Base-by-base conservation (phyloP, 1,140 invertebrate species). In the Pogonomyrmex californicus region DNA sequence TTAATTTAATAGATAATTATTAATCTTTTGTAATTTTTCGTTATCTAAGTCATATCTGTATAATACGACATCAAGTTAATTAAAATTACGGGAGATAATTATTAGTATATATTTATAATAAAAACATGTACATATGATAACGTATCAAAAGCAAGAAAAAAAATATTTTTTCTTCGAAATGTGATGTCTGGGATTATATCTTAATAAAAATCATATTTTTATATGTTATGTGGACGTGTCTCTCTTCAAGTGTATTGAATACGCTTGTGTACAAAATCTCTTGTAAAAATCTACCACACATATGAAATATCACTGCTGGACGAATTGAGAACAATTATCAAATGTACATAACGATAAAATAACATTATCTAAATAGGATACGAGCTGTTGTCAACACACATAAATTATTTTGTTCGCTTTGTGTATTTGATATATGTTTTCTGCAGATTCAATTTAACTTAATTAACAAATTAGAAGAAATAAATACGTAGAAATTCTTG, bases 341-440 rank as follows among this genome's bases (percentile, higher is more conserved):
- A 81, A 30, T 41, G 44, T 62, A 30, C 4, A 73, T 38, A 47
- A 17, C 12, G 56, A 83, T 83, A 83, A 83, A 63, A 51, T 36
- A 63, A 73, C 9, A 60, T 75, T 83, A 83, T 83, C 68, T 60
- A 75, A 62, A 23, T 83, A 49, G 30, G 33, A 83, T 83, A 60
- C 47, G 7, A 30, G 6, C 60, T 54, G 41, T 36, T 10, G 30
- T 71, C n/a, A n/a, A 79, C 30, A 36, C 30, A 36, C 12, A 2
- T 77, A 12, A 56, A 54, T 6, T 2, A 4, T 47, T 2, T 4
- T 17, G 6, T 38, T 70, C 17, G 36, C 58, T 36, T 73, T 75
- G 23, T 14, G n/a, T 23, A 23, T 17, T 38, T 5, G 38, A 51
- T 38, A 12, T 44, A n/a, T 58, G 6, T 14, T 36, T 73, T 47